Base-by-base conservation (phyloP, 1,140 invertebrate genomes). In the Pseudomyrmex cubaensis region DNA sequence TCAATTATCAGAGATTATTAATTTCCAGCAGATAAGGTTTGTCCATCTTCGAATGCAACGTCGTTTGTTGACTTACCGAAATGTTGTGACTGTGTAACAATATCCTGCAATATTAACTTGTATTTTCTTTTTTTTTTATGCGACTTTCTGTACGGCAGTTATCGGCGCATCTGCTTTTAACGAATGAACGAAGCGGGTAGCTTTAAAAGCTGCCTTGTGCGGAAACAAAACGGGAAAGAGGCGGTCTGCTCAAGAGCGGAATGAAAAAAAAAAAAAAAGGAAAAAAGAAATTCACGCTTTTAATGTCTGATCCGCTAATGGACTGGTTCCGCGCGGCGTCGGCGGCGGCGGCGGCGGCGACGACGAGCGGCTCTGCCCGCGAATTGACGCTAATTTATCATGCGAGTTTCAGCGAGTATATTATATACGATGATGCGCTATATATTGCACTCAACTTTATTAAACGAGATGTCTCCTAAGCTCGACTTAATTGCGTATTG, bases 341-440 rank as follows among this genome's bases (percentile, higher is more conserved):
- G 35, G 35, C 35, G 35, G 25, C 25, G 25, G 25, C 25, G 25
- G 22, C 48, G 48, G 12, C 48, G 69, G 2, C 48, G 66, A 13
- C 69, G 69, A n/a, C 52, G 69, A n/a, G 15, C 7, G 20, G 25
- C 25, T 77, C 62, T 44, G 67, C 44, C 83, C 66, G 67, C 66
- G 56, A 80, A 82, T 82, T 72, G 76, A 84, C 66, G 76, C 69
- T 82, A 69, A 84, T 84, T 82, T 82, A 82, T 85, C 69, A 73
- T 73, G 59, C 67, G 48, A 72, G 67, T 72, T 64, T 82, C 22
- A 72, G 20, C 22, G 54, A 35, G 44, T 13, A 35, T 35, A 72
- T 80, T 80, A 48, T 35, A 13, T 67, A 8, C 50, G 13, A 44
- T n/a, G 35, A 46, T 15, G 52, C 52, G 35, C 75, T 54, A 44